Base-by-base conservation (phyloP, 2,113 vertebrate genomes). In the Coracopsis vasa region DNA sequence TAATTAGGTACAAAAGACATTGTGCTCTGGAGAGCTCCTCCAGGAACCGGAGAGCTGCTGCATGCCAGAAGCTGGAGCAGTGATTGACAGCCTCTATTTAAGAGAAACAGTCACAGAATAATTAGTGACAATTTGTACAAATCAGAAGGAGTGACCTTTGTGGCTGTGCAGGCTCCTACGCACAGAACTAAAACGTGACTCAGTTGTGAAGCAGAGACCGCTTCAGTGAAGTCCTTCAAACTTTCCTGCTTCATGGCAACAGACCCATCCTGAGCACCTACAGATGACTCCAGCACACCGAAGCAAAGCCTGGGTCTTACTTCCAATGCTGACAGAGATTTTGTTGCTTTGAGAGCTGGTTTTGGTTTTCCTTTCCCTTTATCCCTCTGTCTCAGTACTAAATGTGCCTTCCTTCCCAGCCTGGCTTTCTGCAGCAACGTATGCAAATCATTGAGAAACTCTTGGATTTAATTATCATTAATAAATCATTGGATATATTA, bases 1-100 rank as follows among this genome's bases (percentile, higher is more conserved):
- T 87, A 41, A 96, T 96, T 89, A 94, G 90, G 62, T 54, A 93
- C 82, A 80, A 94, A 94, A 88, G 79, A 75, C 67, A 54, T 44
- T 91, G 86, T 87, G 93, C 91, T 87, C 37, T 5, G 6, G 86
- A 87, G 84, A 72, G 91, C 62, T 88, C 24, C 94, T 87, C 25
- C 47, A 53, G 91, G 87, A 89, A 23, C 66, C 2, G 6, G 33
- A 39, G 58, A 48, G 80, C 75, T 83, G 79, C 73, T 25, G 65
- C 4, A 28, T 0, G 47, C 75, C 54, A 79, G 74, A 11, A 86
- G 81, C 88, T 33, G 45, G 4, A 60, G 73, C 84, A 3, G 56
- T 85, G 94, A 61, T 6, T 82, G 95, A 54, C 82, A 81, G 92
- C 87, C 84, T 9, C 51, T 37, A 39, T 61, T 79, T 13, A 47